Percentiles rank a stretch among this genome's conserved stretches.
Evolutionary conservation across 2,797 vertebrate species (phyloP).

Genomic region (Pyrocephalus nanus): DNA sequence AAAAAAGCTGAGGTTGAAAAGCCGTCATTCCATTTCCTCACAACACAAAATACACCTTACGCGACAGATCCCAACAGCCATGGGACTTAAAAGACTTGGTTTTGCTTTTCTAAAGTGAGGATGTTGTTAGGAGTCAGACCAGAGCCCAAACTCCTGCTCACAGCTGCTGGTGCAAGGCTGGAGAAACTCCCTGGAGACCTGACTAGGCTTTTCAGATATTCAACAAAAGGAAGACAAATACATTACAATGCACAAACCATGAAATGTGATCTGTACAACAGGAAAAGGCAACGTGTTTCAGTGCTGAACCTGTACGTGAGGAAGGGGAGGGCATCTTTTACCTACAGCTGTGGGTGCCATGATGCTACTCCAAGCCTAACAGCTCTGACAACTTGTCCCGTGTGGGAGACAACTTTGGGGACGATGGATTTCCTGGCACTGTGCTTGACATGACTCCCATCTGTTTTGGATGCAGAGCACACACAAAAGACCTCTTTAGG

Average conservation of each 20-base stretch:
- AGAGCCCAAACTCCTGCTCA: not conserved
- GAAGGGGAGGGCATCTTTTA: not conserved
- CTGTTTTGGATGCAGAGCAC: not conserved
- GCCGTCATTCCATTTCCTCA: not conserved
- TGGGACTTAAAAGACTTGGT: not conserved
- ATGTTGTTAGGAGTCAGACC: not conserved
- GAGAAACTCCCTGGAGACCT: not conserved
- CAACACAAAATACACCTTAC: not conserved
- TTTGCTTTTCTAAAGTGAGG: not conserved
- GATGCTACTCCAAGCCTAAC: not conserved
- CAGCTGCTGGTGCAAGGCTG: not conserved
- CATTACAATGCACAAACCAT: accelerated
- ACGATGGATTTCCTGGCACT: not conserved
- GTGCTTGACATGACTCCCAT: not conserved
- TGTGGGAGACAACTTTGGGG: accelerated
- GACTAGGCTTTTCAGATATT: not conserved
- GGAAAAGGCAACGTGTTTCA: not conserved
- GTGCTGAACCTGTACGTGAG: not conserved
- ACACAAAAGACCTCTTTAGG: not conserved
- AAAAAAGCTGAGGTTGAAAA: conserved; percentile 36
- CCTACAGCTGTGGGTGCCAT: not conserved
- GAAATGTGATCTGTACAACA: not conserved
- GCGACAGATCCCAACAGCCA: not conserved
- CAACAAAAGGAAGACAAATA: not conserved
- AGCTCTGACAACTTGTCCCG: not conserved